A percentile compares a stretch with the other conserved stretches of the same genome.
phyloP scores from a whole-genome alignment of 1,140 invertebrate species.

The Penaeus indicus region DNA sequence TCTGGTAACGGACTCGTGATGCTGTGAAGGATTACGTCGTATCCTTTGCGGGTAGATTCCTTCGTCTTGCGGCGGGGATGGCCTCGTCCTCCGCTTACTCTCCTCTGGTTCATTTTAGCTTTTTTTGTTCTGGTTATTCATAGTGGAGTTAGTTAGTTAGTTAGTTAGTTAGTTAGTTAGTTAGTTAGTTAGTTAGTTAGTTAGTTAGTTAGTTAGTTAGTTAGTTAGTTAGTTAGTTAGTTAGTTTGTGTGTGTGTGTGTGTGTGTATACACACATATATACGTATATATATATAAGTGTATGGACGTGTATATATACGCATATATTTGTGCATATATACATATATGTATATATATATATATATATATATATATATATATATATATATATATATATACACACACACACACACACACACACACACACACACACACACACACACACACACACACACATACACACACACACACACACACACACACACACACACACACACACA shows the following conservation, averaged over 20 bases:
- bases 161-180: too few species aligned
- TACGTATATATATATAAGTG: neutral
- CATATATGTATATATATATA: conserved; percentile 7
- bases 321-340: conserved; percentile 1
- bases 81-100: too few species aligned
- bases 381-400: conserved; percentile 17
- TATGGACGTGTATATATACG: neutral
- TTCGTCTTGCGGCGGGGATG: too few species aligned
- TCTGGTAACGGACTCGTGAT: too few species aligned
- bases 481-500: neutral
- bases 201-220: neutral
- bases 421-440: neutral
- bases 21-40: too few species aligned
- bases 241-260: neutral
- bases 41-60: too few species aligned
- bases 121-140: too few species aligned
- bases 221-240: neutral
- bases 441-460: neutral
- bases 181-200: too few species aligned
- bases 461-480: neutral
- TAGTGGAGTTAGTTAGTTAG: too few species aligned
- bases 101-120: too few species aligned
- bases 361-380: neutral
- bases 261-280: neutral
- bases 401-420: neutral